Evolutionary conservation across 2,113 vertebrate species (phyloP), one percentile per base, ranked within the genome.

Genomic region (Eulemur rufifrons): DNA sequence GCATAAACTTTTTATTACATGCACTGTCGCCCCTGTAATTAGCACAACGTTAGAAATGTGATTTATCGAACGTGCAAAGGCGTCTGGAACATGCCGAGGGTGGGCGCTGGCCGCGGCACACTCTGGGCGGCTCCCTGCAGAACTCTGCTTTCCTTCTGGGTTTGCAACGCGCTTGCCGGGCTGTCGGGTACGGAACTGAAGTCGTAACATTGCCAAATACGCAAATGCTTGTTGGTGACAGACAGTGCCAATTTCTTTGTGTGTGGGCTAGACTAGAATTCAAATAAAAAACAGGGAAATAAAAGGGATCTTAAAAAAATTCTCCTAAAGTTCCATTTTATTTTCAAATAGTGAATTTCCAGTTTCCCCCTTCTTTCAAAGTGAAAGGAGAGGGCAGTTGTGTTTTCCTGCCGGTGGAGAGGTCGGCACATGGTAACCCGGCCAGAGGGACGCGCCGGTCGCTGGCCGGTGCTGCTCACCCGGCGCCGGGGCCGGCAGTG

Each of bases 371-470:
- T 61, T 64, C 34, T 83, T 89, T 66, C 0, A 0, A 34, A 86
- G 74, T 1, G n/a, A 59, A 15, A 50, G 34, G 34, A 27, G 23
- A 23, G 61, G 32, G 32, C 52, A 20, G 6, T 54, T 89, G 96
- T 91, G 93, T 91, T 96, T 97, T 95, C 92, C 84, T 93, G 71
- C 39, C 96, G 97, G 93, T 93, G 91, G 97, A 94, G 71, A 95
- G 96, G 93, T 92, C 94, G 94, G 96, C 96, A 93, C 77, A 92
- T 86, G 81, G 95, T 96, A 96, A 81, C 83, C 89, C 97, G 50
- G 42, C 89, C 93, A 15, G 80, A 88, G 94, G 95, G 77, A 56
- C 18, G 1, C 54, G 12, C 50, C 12, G 14, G 50, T 52, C 3
- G 50, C 50, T 15, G 50, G 50, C 14, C 13, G 14, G 50, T 52